Evolutionary conservation across 53 echinoderm and acorn worm genomes (phyloP), one percentile per base, ranked within the genome.

Genomic region (Arbacia lixula): DNA sequence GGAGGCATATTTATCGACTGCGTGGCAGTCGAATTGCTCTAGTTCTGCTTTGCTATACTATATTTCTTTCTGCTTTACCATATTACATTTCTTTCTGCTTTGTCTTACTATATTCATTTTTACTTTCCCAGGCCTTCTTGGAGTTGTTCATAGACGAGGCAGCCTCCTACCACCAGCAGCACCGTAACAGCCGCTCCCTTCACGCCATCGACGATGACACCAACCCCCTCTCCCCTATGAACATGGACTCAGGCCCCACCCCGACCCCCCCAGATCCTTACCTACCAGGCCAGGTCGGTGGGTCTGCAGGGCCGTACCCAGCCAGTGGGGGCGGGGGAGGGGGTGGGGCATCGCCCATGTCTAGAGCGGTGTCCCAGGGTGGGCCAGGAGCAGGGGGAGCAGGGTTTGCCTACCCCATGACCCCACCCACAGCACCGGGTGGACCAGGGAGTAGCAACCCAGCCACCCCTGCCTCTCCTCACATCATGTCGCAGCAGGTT

Each of bases 381-480:
- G 85, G 81, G 43, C 68, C 91, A 5, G 62, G 82, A 16, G 69
- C 78, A 32, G 85, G 81, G 43, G 73, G 88, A 5, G 62, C 82
- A 16, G 91, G 92, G 6, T 94, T 94, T 60, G 91, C 88, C 32
- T 92, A 98, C 73, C 94, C 94, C 27, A 93, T 93, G 94, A 81
- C 81, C 33, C 81, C 81, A 30, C 81, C 81, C 81, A 91, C 89
- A 43, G 88, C 88, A 12, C 88, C 88, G 20, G 90, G 87, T 2
- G 91, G 88, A 67, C 71, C 85, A 9, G 87, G 86, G 50, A 87
- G 82, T 37, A 94, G 92, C 72, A 98, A 92, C 57, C 98, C 98
- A 26, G 98, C 98, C 35, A 94, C 92, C 10, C 98, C 98, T 3
- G 94, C 98, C 12, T 98, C 98, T 3, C 98, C 98, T 14, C 98